Evolutionary conservation across 2,797 vertebrate species (phyloP).

Genomic region (Betta splendens): DNA sequence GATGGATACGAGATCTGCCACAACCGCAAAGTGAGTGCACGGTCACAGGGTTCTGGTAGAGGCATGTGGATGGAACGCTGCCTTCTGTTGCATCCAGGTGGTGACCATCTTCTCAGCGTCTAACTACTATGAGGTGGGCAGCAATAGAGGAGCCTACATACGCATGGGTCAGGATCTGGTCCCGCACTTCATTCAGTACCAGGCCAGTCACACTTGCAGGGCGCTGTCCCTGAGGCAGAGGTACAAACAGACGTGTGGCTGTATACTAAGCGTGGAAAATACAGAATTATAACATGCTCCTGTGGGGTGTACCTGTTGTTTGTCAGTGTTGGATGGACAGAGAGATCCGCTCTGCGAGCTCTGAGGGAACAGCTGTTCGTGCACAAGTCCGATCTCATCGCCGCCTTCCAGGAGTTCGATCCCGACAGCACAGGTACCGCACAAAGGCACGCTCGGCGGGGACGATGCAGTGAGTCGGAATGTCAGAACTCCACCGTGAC

Average conservation of each 20-base stretch:
- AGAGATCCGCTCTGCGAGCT: slow-evolving; percentile 90
- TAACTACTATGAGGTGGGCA: slow-evolving; percentile 94
- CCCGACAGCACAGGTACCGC: slow-evolving; percentile 79
- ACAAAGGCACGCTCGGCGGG: background rate
- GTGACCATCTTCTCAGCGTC: slow-evolving; percentile 84
- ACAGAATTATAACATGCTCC: background rate
- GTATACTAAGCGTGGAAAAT: background rate
- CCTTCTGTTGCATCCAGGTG: slow-evolving; percentile 64
- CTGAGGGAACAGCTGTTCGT: slow-evolving; percentile 88
- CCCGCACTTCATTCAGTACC: slow-evolving; percentile 91
- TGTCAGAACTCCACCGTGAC: background rate
- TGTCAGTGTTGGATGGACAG: slow-evolving; percentile 87
- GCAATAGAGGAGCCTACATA: slow-evolving; percentile 94
- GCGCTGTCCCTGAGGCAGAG: slow-evolving; percentile 90
- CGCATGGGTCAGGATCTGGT: slow-evolving; percentile 87
- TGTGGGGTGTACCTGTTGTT: slow-evolving; percentile 15
- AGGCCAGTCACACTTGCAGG: slow-evolving; percentile 84
- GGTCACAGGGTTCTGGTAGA: background rate
- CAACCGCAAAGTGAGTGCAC: slow-evolving; percentile 80
- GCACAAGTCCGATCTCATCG: slow-evolving; percentile 88
- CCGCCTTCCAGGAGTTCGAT: slow-evolving; percentile 84
- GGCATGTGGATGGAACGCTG: no score
- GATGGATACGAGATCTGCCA: slow-evolving; percentile 95
- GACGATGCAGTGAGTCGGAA: no score
- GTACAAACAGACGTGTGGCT: slow-evolving; percentile 48